Conservation (phyloP, 64 coral and sea anemone species). For the Montipora cactus region DNA sequence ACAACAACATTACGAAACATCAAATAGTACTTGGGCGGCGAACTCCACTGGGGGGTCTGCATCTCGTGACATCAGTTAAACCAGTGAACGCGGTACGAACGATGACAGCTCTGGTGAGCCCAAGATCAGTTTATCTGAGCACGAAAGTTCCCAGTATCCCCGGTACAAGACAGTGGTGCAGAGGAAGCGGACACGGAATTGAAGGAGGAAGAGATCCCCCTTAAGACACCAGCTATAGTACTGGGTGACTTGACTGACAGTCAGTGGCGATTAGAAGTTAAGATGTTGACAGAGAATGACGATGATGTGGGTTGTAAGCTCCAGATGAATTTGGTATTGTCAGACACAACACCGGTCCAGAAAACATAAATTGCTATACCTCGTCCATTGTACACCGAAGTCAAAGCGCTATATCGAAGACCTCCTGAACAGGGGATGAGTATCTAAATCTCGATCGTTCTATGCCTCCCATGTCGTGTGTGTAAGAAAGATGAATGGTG, state of each 20-base stretch:
- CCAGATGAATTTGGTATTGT: neutral
- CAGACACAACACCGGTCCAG: slow-evolving; percentile 2
- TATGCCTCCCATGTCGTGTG: no score
- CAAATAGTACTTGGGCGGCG: neutral
- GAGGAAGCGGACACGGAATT: neutral
- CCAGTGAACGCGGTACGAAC: neutral
- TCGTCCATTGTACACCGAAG: no score
- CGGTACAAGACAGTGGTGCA: neutral
- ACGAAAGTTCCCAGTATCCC: neutral
- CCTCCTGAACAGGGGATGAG: no score
- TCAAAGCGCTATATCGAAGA: no score
- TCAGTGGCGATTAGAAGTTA: neutral
- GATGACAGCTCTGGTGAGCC: no score
- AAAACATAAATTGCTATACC: neutral
- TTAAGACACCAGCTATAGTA: neutral
- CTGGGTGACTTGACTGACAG: neutral
- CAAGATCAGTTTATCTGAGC: no score
- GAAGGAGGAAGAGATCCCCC: no score
- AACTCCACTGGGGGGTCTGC: neutral
- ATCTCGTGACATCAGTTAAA: neutral
- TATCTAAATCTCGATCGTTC: no score
- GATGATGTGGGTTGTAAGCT: neutral
- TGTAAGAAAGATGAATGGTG: no score
- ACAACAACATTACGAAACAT: slow-evolving; percentile 18
- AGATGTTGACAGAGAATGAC: neutral